Percentiles rank a stretch among this genome's conserved stretches.
phyloP scores from a whole-genome alignment of 2,888 invertebrate genomes.

The Alentia gelatinosa region DNA sequence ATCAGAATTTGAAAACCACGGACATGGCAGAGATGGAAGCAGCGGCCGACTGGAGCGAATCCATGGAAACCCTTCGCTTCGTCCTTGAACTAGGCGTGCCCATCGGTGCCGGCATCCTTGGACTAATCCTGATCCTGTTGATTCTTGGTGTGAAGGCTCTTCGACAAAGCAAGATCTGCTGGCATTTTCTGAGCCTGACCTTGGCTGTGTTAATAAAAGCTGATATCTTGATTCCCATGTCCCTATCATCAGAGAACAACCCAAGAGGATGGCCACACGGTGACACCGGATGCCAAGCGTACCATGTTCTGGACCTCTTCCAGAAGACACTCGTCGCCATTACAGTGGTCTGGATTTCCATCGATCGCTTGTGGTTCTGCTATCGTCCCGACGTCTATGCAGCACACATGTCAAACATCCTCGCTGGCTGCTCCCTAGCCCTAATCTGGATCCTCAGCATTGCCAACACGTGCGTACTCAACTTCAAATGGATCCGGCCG shows the following conservation, averaged over 20 bases:
- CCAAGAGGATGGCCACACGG: not conserved
- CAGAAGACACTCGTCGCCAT: not conserved
- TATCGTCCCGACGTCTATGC: constrained; percentile 2
- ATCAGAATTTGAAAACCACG: not conserved
- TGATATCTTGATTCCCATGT: not conserved
- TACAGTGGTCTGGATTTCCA: not conserved
- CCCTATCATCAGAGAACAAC: not conserved
- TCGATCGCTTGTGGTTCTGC: not conserved
- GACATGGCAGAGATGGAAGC: not conserved
- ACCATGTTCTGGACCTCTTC: not conserved
- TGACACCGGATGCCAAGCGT: not conserved
- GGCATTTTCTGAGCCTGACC: not conserved
- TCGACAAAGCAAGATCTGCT: not conserved
- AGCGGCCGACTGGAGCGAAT: not conserved
- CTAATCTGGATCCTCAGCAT: not conserved
- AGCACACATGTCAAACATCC: not conserved
- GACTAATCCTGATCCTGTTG: not conserved
- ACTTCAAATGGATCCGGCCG: not conserved
- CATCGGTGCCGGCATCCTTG: not conserved
- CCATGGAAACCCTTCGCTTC: not conserved
- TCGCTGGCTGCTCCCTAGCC: not conserved
- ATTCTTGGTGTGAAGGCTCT: not conserved
- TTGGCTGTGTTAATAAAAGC: not conserved
- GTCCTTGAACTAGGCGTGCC: not conserved
- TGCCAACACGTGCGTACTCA: not conserved